These are phyloP conservation scores for Rhinella marina DNA, from an alignment of 2,797 vertebrate species.

Conservation along the genomic window DNA sequence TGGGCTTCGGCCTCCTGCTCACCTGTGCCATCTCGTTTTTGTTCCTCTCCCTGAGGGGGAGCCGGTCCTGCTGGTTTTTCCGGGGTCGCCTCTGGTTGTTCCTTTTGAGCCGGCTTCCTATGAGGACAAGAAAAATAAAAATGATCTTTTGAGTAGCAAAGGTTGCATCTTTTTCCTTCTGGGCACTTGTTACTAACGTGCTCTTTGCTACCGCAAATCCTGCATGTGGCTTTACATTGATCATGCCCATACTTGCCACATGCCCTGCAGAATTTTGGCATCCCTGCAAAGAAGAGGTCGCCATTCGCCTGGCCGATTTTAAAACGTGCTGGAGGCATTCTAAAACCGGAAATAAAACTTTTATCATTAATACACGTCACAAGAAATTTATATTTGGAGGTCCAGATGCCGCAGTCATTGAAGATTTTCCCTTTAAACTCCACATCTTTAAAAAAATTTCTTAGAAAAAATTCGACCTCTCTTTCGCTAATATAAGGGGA, in stretches of 20 bases:
- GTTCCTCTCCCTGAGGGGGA: too few species aligned
- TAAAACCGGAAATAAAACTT: rapidly evolving
- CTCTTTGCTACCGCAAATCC: neutral
- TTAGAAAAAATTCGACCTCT: neutral
- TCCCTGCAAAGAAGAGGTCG: neutral
- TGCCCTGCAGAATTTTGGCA: neutral
- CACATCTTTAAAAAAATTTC: too few species aligned
- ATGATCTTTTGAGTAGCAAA: neutral
- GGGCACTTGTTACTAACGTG: neutral
- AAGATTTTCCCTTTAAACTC: neutral
- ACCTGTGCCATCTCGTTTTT: too few species aligned
- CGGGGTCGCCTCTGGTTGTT: neutral
- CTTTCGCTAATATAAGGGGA: too few species aligned
- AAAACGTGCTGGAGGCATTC: neutral
- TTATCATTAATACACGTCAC: too few species aligned
- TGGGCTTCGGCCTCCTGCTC: too few species aligned
- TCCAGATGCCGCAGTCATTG: neutral
- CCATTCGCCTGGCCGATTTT: neutral
- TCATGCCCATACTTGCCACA: too few species aligned
- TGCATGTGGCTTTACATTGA: neutral
- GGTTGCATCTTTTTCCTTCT: too few species aligned
- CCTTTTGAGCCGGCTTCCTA: neutral
- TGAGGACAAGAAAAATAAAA: neutral
- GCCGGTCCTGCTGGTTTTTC: too few species aligned
- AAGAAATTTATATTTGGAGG: too few species aligned